Evolutionary conservation across 2,888 invertebrate genomes (phyloP).

Genomic region (Orthosia gothica): DNA sequence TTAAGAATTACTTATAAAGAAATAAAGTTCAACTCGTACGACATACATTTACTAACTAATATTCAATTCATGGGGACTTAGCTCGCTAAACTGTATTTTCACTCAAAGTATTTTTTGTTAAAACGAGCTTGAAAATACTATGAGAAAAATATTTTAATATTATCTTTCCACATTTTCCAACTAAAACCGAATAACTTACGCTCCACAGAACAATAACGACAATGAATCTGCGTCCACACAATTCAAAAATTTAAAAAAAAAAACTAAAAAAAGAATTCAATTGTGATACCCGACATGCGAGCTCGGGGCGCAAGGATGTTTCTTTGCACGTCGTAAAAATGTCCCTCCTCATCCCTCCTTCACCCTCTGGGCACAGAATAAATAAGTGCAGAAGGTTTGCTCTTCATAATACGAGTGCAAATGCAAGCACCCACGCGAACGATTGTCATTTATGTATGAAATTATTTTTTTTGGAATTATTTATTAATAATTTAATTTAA

Average conservation of each 20-base stretch:
- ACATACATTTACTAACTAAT: not conserved
- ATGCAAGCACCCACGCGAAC: too few relatives aligned
- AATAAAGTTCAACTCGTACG: not conserved
- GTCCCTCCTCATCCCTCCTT: constrained; percentile 49
- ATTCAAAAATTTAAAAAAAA: constrained; percentile 68
- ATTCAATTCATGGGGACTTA: not conserved
- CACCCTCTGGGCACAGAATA: constrained; percentile 6
- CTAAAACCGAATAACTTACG: constrained; percentile 35
- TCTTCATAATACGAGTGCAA: too few relatives aligned
- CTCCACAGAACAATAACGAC: constrained; percentile 54
- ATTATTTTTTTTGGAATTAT: too few relatives aligned
- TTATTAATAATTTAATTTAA: too few relatives aligned
- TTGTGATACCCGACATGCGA: constrained; percentile 72
- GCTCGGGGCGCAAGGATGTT: constrained; percentile 64
- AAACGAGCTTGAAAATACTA: too few relatives aligned
- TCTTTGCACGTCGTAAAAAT: constrained; percentile 71
- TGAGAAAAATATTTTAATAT: not conserved
- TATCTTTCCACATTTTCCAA: not conserved
- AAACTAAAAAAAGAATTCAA: constrained; percentile 68
- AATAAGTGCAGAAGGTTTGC: not conserved
- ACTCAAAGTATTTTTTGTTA: not conserved
- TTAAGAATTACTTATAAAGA: not conserved
- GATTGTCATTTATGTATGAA: too few relatives aligned
- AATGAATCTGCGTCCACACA: constrained; percentile 62
- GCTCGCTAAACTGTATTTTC: not conserved